Percentiles rank a stretch among this genome's conserved stretches.
Evolutionary conservation across 1,140 invertebrate species (phyloP).

Genomic region (Steinernema khuongi): DNA sequence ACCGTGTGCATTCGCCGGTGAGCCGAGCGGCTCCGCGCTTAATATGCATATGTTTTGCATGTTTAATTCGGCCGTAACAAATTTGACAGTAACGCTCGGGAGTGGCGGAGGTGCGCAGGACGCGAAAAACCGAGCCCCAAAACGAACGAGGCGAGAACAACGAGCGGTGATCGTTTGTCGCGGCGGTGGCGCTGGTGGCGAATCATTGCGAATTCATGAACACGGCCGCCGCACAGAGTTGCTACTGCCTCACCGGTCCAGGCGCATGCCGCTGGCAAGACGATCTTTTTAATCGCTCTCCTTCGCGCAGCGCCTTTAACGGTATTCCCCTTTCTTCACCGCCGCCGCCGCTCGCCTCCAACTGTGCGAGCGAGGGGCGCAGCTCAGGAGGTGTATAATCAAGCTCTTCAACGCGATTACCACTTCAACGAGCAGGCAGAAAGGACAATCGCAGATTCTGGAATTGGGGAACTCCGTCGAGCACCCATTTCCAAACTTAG

Average conservation of each 20-base stretch:
- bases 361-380: not conserved
- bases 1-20: no score
- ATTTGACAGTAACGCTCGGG: not conserved
- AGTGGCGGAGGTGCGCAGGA: not conserved
- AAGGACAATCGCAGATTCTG: no score
- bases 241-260: not conserved
- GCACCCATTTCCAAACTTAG: no score
- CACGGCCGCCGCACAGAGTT: not conserved
- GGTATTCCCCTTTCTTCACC: conserved; percentile 9
- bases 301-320: conserved; percentile 12
- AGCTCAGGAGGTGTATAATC: not conserved
- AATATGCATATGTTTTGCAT: conserved; percentile 7
- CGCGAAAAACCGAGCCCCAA: not conserved
- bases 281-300: conserved; percentile 15
- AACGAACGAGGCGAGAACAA: not conserved
- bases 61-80: not conserved
- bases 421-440: no score
- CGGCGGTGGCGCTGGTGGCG: not conserved
- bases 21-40: not conserved
- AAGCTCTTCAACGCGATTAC: not conserved
- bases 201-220: not conserved
- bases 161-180: not conserved
- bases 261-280: not conserved
- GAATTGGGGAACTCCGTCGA: no score
- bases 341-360: not conserved